Percentiles rank a stretch among this genome's conserved stretches.
Evolutionary conservation across 2,888 invertebrate genomes (phyloP).

Genomic region (Drosophila anomalipes): DNA sequence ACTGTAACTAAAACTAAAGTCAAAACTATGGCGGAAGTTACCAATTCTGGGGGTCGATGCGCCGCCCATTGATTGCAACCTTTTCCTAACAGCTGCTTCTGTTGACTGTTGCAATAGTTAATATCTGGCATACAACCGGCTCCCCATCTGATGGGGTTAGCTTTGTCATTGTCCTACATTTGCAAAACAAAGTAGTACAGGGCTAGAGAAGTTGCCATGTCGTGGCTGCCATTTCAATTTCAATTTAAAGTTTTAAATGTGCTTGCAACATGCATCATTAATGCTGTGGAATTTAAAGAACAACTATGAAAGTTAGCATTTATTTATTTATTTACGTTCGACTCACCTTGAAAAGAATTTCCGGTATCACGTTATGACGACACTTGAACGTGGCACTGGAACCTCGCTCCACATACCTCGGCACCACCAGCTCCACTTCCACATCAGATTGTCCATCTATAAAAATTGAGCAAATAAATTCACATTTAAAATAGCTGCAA

Average conservation of each 20-base stretch:
- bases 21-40: constrained; percentile 46
- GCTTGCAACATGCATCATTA: constrained; percentile 21
- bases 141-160: constrained; percentile 18
- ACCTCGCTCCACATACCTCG: constrained; percentile 90
- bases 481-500: constrained; percentile 14
- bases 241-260: constrained; percentile 45
- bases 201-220: constrained; percentile 51
- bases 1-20: constrained; percentile 32
- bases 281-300: constrained; percentile 1
- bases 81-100: constrained; percentile 18
- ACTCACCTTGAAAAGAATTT: constrained; percentile 92
- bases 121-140: constrained; percentile 25
- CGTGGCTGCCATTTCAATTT: constrained; percentile 57
- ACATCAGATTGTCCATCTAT: constrained; percentile 86
- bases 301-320: constrained; percentile 13
- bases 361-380: constrained; percentile 90
- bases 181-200: constrained; percentile 56
- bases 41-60: constrained; percentile 12
- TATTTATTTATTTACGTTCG: constrained; percentile 7
- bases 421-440: constrained; percentile 89
- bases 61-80: constrained; percentile 26
- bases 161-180: constrained; percentile 8
- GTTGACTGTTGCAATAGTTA: constrained; percentile 1
- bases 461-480: constrained; percentile 43
- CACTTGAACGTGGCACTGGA: constrained; percentile 90